Evolutionary conservation across 1,140 invertebrate genomes (phyloP), one percentile per base, ranked within the genome.

Genomic region (Anadara kagoshimensis): DNA sequence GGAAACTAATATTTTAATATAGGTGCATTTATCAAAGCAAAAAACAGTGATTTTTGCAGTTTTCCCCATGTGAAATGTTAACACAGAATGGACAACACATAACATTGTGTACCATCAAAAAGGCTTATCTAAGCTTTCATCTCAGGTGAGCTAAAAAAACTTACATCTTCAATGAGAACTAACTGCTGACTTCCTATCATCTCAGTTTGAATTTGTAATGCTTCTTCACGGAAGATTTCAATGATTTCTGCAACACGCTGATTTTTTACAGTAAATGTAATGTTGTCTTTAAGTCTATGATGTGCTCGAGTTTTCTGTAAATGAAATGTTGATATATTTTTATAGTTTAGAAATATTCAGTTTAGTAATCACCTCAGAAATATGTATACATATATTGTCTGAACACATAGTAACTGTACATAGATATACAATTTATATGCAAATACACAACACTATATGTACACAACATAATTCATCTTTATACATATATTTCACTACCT

Each of bases 291-390:
- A 76, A 94, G 93, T 59, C 94, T 90, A 68, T 95, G 92, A 89
- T 96, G 93, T 4, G 97, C 97, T 65, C 94, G 92, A 2, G 97
- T 99, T 93, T 97, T 98, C 93, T 96, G 20, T 51, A 62, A 65
- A 63, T 54, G 8, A 67, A 18, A 45, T 18, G 4, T 44, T 12
- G 2, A 29, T 20, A 8, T 49, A 49, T 49, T 49, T 10, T 4
- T n/a, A 4, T 49, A 26, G 24, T 26, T 57, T 26, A 26, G 7
- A 8, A 57, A 5, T 18, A 10, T 10, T 57, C 24, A 12, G 5
- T 57, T 57, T 22, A 18, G 51, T 47, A 47, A 47, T 10, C 45
- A n/a, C n/a, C n/a, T n/a, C n/a, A n/a, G n/a, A n/a, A n/a, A n/a
- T n/a, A n/a, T n/a, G n/a, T n/a, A n/a, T n/a, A n/a, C n/a, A n/a